Percentiles rank a stretch among this genome's conserved stretches.
These are phyloP conservation scores for Nineta flava DNA, from an alignment of 2,888 invertebrate species.

Conservation along the genomic window DNA sequence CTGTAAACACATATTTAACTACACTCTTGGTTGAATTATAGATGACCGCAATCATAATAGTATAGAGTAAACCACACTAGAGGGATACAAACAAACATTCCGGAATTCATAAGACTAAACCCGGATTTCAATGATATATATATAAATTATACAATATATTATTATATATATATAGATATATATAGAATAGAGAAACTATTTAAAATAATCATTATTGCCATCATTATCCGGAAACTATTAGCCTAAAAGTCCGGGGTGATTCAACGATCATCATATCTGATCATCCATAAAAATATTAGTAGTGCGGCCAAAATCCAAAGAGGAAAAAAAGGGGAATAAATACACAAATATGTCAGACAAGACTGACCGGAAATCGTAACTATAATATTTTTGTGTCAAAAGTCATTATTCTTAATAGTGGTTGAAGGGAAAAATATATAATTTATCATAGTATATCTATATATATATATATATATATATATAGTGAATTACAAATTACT, in stretches of 20 bases:
- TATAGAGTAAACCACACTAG: not conserved
- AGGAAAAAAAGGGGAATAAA: not conserved
- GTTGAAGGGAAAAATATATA: not conserved
- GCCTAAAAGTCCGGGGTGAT: not conserved
- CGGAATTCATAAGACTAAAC: not conserved
- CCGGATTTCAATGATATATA: too few relatives aligned
- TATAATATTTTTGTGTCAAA: not conserved
- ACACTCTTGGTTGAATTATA: not conserved
- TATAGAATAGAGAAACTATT: not conserved
- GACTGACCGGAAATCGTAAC: not conserved
- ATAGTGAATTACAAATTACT: too few relatives aligned
- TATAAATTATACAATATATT: too few relatives aligned
- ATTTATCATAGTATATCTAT: not conserved
- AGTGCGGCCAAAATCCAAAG: not conserved
- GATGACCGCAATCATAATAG: constrained; percentile 2
- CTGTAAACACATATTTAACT: not conserved
- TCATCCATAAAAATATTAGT: constrained; percentile 5
- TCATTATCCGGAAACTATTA: constrained; percentile 5
- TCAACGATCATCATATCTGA: constrained; percentile 2
- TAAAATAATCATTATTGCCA: not conserved
- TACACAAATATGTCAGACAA: not conserved
- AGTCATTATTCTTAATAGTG: not conserved
- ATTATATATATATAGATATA: too few relatives aligned
- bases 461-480: too few relatives aligned
- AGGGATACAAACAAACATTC: not conserved